phyloP scores from a whole-genome alignment of 1,140 invertebrate genomes.

The Linepithema humile region DNA sequence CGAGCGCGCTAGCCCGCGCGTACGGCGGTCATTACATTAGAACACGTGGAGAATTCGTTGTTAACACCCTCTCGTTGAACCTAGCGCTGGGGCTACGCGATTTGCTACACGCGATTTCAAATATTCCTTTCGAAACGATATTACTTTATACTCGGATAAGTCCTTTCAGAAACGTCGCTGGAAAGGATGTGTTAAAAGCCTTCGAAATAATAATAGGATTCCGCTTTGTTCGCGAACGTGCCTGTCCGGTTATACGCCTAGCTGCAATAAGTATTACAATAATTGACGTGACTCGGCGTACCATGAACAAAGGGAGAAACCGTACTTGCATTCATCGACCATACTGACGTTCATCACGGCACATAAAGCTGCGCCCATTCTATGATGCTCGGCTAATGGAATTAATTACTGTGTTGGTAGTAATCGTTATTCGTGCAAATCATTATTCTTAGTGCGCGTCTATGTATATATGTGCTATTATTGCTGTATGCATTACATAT shows the following conservation, averaged over 20 bases:
- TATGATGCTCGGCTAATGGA: constrained; percentile 35
- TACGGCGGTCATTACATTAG: constrained; percentile 56
- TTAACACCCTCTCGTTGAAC: background rate
- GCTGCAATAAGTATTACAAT: constrained; percentile 55
- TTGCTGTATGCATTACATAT: background rate
- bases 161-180: constrained; percentile 25
- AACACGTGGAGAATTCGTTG: constrained; percentile 51
- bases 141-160: constrained; percentile 39
- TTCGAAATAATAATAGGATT: constrained; percentile 49
- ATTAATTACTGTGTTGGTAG: constrained; percentile 35
- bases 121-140: constrained; percentile 32
- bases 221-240: constrained; percentile 22
- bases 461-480: background rate
- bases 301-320: constrained; percentile 41
- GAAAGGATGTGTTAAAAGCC: constrained; percentile 46
- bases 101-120: constrained; percentile 47
- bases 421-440: constrained; percentile 42
- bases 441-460: constrained; percentile 27
- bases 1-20: background rate
- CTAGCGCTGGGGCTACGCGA: background rate
- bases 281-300: constrained; percentile 36
- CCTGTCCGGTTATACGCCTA: constrained; percentile 33
- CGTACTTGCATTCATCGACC: constrained; percentile 34
- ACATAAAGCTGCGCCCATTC: constrained; percentile 42
- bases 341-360: constrained; percentile 21